A percentile compares a stretch with the other conserved stretches of the same genome.
Evolutionary conservation across 2,113 vertebrate species (phyloP).

Genomic region (Tretioscincus oriximinensis): DNA sequence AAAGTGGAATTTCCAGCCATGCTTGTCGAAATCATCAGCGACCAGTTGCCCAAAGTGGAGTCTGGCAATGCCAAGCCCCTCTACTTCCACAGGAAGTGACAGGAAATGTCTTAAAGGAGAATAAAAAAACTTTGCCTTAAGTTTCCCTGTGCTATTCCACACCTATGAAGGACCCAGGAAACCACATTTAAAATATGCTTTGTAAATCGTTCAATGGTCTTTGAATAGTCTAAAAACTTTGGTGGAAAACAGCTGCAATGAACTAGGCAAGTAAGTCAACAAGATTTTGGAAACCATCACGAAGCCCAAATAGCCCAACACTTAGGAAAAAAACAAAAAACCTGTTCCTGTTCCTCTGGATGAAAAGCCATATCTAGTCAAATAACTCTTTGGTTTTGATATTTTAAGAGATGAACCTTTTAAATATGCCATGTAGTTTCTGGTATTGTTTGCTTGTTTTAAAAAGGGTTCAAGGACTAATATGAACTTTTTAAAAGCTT

Average conservation of each 20-base stretch:
- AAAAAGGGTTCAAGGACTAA: constrained; percentile 81
- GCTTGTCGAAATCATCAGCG: constrained; percentile 99
- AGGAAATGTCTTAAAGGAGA: constrained; percentile 64
- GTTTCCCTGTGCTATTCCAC: constrained; percentile 78
- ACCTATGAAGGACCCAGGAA: constrained; percentile 74
- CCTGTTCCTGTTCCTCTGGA: constrained; percentile 87
- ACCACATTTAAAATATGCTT: constrained; percentile 68
- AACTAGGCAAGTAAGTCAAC: constrained; percentile 60
- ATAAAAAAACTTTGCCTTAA: constrained; percentile 80
- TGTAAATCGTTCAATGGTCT: constrained; percentile 66
- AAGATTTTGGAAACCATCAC: constrained; percentile 60
- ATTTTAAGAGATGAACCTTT: constrained; percentile 83
- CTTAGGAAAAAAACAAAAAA: constrained; percentile 67
- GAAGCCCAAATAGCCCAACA: constrained; percentile 67
- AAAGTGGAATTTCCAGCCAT: constrained; percentile 99
- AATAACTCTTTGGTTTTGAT: constrained; percentile 86
- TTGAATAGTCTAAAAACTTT: constrained; percentile 64
- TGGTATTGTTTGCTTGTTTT: constrained; percentile 81
- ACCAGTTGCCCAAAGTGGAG: constrained; percentile 99
- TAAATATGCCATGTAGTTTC: constrained; percentile 83
- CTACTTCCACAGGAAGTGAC: constrained; percentile 99
- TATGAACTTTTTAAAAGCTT: constrained; percentile 85
- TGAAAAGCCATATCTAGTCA: constrained; percentile 99
- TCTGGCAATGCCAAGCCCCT: constrained; percentile 95
- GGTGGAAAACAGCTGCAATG: constrained; percentile 53